Base-by-base conservation (phyloP, 2,888 invertebrate genomes). In the Stictocephala bisonia region DNA sequence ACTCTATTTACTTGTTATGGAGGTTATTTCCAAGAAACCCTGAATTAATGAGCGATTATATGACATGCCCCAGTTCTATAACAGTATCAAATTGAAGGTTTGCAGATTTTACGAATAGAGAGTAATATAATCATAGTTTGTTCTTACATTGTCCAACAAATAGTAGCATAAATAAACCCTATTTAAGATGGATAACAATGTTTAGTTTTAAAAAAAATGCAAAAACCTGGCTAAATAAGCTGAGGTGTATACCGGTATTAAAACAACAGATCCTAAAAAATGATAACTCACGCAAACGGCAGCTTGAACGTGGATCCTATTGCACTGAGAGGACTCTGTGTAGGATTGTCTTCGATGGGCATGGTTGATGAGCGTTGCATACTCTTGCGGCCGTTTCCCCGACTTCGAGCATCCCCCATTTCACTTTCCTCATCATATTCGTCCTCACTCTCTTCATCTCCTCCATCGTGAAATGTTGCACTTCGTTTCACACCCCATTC, bases 261-360 rank as follows among this genome's bases (percentile, higher is more conserved):
- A n/a, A n/a, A n/a, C 31, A 35, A 11, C 3, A 15, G 11, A 40
- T 7, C 24, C 0, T 2, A 29, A 71, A 41, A 44, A 35, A 64
- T 15, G 66, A 64, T 51, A 18, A 81, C 85, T 87, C 87, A 95
- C 94, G 93, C 93, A 83, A 95, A 94, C 81, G 92, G 93, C 79
- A 93, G 87, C 86, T 95, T 95, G 76, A 95, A 88, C 71, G 93
- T 91, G 77, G 93, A 93, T 22, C 94, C 91, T 73, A 94, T 86
- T 80, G 91, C 86, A 80, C 93, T 92, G 90, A 20, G 93, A 91
- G 51, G 90, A 89, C 11, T 90, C 87, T 27, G 22, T 2, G 44
- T 60, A 6, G 64, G 64, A 15, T 76, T 74, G 24, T 67, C 75
- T 48, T 81, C 80, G 48, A 79, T 89, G 1, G 93, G 93, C 83